Conservation (phyloP, 2,113 vertebrate species). For the Hyaena hyaena region DNA sequence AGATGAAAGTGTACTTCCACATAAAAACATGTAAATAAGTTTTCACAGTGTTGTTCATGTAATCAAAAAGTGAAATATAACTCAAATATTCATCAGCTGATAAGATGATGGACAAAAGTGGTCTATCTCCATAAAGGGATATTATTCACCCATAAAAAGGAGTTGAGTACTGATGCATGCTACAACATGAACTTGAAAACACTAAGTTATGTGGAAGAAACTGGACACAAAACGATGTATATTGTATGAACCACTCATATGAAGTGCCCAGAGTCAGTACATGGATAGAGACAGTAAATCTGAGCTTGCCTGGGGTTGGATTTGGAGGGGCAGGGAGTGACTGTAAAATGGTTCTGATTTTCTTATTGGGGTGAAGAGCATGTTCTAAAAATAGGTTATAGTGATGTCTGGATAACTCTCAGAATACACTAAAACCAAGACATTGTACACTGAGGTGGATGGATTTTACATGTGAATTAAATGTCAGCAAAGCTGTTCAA, state of each 20-base stretch:
- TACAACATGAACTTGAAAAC: neutral
- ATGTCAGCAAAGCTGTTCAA: neutral
- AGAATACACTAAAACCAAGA: neutral
- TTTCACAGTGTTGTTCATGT: neutral
- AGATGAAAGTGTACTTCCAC: neutral
- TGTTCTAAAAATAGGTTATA: neutral
- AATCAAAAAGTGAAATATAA: neutral
- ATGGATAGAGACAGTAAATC: neutral
- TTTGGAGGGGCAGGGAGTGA: too few relatives aligned
- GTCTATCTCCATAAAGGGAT: too few relatives aligned
- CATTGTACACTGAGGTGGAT: neutral
- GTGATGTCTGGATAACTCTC: too few relatives aligned
- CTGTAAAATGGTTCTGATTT: neutral
- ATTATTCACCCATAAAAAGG: neutral
- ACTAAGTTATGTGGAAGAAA: neutral
- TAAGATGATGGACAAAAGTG: neutral
- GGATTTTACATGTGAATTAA: neutral
- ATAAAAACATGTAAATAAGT: neutral
- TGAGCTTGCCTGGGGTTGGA: neutral
- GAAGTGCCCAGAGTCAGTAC: neutral
- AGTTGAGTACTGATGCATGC: neutral
- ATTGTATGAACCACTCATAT: neutral
- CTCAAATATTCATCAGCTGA: neutral
- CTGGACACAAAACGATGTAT: too few relatives aligned
- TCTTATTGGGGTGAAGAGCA: neutral